phyloP scores from a whole-genome alignment of 2,113 vertebrate genomes.

The Solenodon paradoxus region DNA sequence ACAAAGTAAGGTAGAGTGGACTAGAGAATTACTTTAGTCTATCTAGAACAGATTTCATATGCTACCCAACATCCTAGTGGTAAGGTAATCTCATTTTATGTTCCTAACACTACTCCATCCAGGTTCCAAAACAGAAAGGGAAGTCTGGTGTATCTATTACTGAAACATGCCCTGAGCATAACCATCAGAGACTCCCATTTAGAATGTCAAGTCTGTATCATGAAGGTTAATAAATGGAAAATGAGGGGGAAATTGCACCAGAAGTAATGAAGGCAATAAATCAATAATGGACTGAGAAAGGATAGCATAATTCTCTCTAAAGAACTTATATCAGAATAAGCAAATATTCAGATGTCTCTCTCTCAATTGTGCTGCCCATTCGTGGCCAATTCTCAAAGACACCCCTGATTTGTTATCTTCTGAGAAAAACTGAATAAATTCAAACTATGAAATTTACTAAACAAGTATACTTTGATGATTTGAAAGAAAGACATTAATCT shows the following conservation, averaged over 20 bases:
- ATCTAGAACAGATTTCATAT: not conserved
- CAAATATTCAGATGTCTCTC: not conserved
- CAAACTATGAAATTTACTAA: constrained; percentile 1
- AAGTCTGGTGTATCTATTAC: not conserved
- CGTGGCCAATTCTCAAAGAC: not conserved
- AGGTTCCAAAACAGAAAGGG: not conserved
- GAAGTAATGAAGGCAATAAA: not conserved
- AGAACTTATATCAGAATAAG: not conserved
- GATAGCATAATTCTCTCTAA: not conserved
- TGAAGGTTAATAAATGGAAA: not conserved
- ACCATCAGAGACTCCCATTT: not conserved
- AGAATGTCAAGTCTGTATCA: not conserved
- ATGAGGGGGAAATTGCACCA: not conserved
- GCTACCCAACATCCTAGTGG: not conserved
- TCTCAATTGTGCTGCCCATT: not conserved
- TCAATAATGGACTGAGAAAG: not conserved
- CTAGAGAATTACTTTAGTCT: not conserved
- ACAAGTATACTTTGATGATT: not conserved
- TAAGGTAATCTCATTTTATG: not conserved
- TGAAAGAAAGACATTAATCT: constrained; percentile 3
- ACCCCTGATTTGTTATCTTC: constrained; percentile 21
- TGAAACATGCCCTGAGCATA: not conserved
- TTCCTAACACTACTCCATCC: not conserved
- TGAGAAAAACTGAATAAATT: constrained; percentile 29
- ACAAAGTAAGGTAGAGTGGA: not conserved